These are phyloP conservation scores for Anomalospiza imberbis DNA, from an alignment of 2,797 vertebrate species.

Conservation along the genomic window DNA sequence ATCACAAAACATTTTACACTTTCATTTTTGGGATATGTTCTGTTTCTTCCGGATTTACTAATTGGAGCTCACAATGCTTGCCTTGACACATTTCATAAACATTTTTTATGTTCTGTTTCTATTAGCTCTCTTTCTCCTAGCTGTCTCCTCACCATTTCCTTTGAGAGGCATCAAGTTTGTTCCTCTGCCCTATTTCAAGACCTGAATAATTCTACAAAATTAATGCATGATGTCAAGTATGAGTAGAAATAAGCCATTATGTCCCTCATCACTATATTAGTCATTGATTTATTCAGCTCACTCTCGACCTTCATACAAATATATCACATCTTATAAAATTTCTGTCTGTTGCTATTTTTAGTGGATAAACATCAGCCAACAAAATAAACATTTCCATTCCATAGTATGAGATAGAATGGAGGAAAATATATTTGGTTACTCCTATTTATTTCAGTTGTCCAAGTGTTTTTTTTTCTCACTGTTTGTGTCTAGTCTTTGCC, in stretches of 20 bases:
- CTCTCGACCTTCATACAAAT: background rate
- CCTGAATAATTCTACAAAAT: constrained; percentile 48
- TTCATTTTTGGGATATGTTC: background rate
- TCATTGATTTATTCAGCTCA: constrained; percentile 26
- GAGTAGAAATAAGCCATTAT: constrained; percentile 38
- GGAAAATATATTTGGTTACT: background rate
- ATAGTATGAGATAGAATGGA: background rate
- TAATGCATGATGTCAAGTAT: constrained; percentile 35
- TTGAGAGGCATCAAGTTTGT: constrained; percentile 35
- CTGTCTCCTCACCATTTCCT: constrained; percentile 37
- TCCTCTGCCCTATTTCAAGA: constrained; percentile 46
- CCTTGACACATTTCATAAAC: constrained; percentile 40
- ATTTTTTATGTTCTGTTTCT: constrained; percentile 49
- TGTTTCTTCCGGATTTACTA: constrained; percentile 18
- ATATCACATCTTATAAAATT: background rate
- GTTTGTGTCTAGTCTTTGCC: background rate
- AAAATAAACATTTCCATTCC: constrained; percentile 10
- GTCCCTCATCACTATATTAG: constrained; percentile 44
- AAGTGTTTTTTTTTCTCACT: background rate
- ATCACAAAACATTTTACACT: background rate
- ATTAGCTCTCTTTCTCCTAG: constrained; percentile 35
- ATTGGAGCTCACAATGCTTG: background rate
- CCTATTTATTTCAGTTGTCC: background rate
- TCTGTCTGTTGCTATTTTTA: background rate
- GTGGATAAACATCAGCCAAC: background rate